Percentiles rank a stretch among this genome's conserved stretches.
Conservation (phyloP, 2,888 invertebrate species). For the Morpho deidamia region DNA sequence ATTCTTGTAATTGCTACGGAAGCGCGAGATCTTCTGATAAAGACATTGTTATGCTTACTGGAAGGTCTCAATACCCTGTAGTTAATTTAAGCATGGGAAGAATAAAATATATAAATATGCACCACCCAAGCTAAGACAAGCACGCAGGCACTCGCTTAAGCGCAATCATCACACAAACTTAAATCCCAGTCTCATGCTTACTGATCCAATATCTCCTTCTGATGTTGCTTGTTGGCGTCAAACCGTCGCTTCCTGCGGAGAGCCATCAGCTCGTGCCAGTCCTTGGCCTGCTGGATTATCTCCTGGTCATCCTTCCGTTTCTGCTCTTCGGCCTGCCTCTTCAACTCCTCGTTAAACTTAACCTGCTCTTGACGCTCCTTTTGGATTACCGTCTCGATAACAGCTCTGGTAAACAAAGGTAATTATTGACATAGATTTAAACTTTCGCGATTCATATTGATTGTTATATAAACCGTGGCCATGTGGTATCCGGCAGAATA, state of each 20-base stretch:
- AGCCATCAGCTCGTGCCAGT: conserved; percentile 50
- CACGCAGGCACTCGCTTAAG: no score
- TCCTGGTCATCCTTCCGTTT: conserved; percentile 49
- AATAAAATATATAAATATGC: no score
- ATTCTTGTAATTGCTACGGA: no score
- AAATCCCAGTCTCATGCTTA: conserved; percentile 29
- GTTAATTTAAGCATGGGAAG: no score
- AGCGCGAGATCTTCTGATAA: no score
- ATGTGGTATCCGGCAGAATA: no score
- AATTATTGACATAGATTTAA: no score
- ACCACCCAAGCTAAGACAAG: no score
- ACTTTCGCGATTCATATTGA: no score
- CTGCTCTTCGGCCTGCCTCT: conserved; percentile 40
- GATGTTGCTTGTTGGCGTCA: conserved; percentile 52
- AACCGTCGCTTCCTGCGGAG: conserved; percentile 39
- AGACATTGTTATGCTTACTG: no score
- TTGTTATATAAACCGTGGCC: no score
- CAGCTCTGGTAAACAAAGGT: conserved; percentile 43
- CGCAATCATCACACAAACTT: neutral
- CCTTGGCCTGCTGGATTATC: conserved; percentile 46
- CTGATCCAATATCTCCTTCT: conserved; percentile 60
- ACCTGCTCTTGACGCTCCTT: conserved; percentile 61
- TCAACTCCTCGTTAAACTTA: conserved; percentile 50
- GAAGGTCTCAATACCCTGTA: no score
- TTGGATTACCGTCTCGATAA: conserved; percentile 61